A percentile compares a stretch with the other conserved stretches of the same genome.
Evolutionary conservation across 2,888 invertebrate species (phyloP).

Genomic region (Conistra vaccinii): DNA sequence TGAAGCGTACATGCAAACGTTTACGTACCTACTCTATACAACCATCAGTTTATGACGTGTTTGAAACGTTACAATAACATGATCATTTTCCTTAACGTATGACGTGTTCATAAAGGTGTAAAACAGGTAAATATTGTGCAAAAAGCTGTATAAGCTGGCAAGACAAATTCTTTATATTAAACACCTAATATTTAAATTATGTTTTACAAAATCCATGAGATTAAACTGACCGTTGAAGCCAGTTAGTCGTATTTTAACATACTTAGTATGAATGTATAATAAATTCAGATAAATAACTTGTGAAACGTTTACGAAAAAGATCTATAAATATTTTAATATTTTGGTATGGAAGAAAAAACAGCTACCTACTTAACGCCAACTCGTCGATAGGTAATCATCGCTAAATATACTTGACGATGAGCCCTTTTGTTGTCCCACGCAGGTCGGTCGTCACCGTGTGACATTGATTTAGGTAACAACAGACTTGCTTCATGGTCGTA

Average conservation of each 20-base stretch:
- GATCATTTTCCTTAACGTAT: constrained; percentile 28
- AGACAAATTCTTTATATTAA: neutral
- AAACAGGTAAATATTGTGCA: constrained; percentile 21
- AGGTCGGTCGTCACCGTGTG: constrained; percentile 37
- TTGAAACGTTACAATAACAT: constrained; percentile 23
- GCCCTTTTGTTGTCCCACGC: constrained; percentile 53
- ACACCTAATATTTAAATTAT: constrained; percentile 9
- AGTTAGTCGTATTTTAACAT: constrained; percentile 33
- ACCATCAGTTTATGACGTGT: constrained; percentile 31
- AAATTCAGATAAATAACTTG: constrained; percentile 17
- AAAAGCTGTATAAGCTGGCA: neutral
- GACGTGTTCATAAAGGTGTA: constrained; percentile 17
- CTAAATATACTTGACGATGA: constrained; percentile 52
- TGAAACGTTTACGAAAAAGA: constrained; percentile 33
- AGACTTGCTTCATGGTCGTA: constrained; percentile 45
- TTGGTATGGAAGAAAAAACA: constrained; percentile 41
- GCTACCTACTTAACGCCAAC: constrained; percentile 49
- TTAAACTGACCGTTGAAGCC: constrained; percentile 14
- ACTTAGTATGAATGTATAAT: constrained; percentile 16
- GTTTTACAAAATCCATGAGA: constrained; percentile 12
- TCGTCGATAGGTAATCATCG: constrained; percentile 45
- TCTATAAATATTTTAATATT: constrained; percentile 52
- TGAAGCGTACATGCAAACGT: constrained; percentile 36
- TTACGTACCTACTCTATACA: constrained; percentile 1
- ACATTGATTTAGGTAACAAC: constrained; percentile 48